phyloP scores from a whole-genome alignment of 37 sponge, comb jelly and placozoan species.

The Ianthella basta region DNA sequence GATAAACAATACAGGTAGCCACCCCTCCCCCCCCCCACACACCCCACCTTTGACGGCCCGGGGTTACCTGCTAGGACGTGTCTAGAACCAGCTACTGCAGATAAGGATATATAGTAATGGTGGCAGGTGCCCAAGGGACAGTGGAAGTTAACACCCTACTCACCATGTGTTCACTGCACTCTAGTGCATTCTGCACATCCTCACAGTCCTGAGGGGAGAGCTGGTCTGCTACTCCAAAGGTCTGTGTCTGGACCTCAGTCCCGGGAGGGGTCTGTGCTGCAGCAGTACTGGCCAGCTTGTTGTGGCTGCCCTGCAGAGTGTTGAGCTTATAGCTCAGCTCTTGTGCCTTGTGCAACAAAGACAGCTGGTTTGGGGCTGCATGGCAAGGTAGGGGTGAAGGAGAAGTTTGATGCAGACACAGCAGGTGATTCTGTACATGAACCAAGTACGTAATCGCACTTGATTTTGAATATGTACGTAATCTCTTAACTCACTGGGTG shows the following conservation, averaged over 20 bases:
- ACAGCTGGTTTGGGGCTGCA: constrained; percentile 17
- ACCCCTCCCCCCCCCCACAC: no score
- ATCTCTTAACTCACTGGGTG: not conserved
- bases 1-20: no score
- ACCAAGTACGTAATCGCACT: not conserved
- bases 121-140: no score
- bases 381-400: not conserved
- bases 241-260: constrained; percentile 6
- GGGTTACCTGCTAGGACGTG: no score
- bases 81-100: no score
- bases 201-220: not conserved
- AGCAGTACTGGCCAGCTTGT: not conserved
- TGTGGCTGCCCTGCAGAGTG: not conserved
- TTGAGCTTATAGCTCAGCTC: constrained; percentile 29
- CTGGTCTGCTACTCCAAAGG: not conserved
- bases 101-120: no score
- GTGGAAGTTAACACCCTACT: no score
- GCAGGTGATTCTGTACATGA: not conserved
- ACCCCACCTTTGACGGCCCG: no score
- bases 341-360: constrained; percentile 12
- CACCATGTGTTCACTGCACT: constrained; percentile 33
- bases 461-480: no score
- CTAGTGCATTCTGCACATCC: constrained; percentile 26
- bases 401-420: not conserved
- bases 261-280: not conserved